A percentile compares a stretch with the other conserved stretches of the same genome.
Conservation (phyloP, 2,113 vertebrate genomes). For the Nycticebus coucang region DNA sequence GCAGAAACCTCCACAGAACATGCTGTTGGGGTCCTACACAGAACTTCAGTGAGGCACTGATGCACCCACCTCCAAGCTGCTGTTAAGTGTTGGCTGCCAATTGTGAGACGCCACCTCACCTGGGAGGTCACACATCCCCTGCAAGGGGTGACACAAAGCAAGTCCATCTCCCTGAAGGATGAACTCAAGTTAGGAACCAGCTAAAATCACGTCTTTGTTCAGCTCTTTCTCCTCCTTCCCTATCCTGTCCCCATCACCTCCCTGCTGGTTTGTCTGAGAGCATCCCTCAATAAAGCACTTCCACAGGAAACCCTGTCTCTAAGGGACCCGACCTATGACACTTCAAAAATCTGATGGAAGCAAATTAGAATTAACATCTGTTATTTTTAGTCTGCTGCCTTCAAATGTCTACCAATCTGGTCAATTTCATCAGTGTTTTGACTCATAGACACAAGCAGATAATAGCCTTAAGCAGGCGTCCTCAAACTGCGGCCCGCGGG, state of each 20-base stretch:
- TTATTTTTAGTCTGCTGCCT: not conserved
- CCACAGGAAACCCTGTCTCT: not conserved
- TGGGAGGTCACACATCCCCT: not conserved
- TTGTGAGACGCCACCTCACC: rapidly evolving
- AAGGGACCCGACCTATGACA: not conserved
- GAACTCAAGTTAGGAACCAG: not conserved
- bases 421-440: not conserved
- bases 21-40: not conserved
- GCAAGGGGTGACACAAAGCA: not conserved
- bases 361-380: not conserved
- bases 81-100: not conserved
- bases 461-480: not conserved
- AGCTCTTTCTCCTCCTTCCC: not conserved
- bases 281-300: not conserved
- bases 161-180: not conserved
- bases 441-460: not conserved
- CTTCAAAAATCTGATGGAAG: not conserved
- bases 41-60: rapidly evolving
- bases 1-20: not conserved
- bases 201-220: not conserved
- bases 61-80: rapidly evolving
- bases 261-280: not conserved
- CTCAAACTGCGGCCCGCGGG: no score
- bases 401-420: not conserved
- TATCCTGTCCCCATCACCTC: not conserved